phyloP scores from a whole-genome alignment of 2,888 invertebrate species.

The Athetis lepigone region DNA sequence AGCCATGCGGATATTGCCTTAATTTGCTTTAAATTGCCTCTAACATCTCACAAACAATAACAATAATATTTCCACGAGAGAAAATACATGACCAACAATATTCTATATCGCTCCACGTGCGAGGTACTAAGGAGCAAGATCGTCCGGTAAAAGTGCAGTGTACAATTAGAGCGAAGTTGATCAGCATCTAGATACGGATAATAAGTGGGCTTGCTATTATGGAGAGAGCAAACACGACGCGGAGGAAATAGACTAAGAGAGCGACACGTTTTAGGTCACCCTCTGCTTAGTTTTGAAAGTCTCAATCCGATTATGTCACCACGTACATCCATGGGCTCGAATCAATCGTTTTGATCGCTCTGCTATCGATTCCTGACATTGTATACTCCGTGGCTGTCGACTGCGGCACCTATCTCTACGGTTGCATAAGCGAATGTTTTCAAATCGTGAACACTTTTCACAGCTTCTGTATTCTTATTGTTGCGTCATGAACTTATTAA shows the following conservation, averaged over 20 bases:
- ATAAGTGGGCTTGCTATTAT: constrained; percentile 76
- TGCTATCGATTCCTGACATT: constrained; percentile 25
- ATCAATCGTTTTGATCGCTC: constrained; percentile 4
- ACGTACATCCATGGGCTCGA: neutral
- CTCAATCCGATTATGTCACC: constrained; percentile 17
- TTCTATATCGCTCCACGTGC: constrained; percentile 30
- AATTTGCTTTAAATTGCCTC: constrained; percentile 54
- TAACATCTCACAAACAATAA: constrained; percentile 41
- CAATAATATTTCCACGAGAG: constrained; percentile 41
- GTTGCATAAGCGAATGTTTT: constrained; percentile 46
- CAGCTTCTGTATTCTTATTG: constrained; percentile 30
- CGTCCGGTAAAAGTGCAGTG: constrained; percentile 72
- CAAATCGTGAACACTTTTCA: constrained; percentile 31
- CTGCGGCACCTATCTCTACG: neutral
- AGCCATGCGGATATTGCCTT: constrained; percentile 51
- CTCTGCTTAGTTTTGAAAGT: constrained; percentile 34
- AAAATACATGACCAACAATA: constrained; percentile 47
- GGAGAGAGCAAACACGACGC: constrained; percentile 78
- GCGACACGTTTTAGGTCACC: constrained; percentile 55
- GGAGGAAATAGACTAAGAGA: constrained; percentile 58
- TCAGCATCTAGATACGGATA: constrained; percentile 79
- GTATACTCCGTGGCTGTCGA: constrained; percentile 13
- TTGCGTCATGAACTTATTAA: constrained; percentile 46
- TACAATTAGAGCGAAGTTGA: constrained; percentile 84
- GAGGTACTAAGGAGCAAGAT: constrained; percentile 25